Base-by-base conservation (phyloP, 1,140 invertebrate genomes). In the Eubasilissa regina region DNA sequence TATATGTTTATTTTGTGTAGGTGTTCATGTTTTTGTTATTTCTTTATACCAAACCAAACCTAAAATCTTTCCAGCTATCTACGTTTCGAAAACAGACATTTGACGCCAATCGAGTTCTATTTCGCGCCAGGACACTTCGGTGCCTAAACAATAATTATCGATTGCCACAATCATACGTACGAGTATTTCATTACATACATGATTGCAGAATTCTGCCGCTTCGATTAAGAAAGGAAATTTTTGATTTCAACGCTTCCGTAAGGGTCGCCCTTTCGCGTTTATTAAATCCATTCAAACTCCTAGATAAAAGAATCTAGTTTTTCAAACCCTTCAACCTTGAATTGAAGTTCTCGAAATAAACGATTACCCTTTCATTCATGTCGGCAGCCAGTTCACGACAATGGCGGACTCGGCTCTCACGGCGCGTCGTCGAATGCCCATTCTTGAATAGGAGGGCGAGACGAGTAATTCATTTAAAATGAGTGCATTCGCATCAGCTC, bases 291-390 rank as follows among this genome's bases (percentile, higher is more conserved):
- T 75, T 75, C 73, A 62, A 75, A 62, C 17, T 75, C 56, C 17
- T 75, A 75, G 73, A 75, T 62, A 75, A 75, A 62, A 56, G 17
- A 75, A 21, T 75, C 73, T 75, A 75, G 73, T 75, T 75, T 17
- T 58, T 74, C 10, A 60, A 75, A 21, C 73, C 73, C 55, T 75
- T 60, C 44, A 75, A 60, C 73, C 35, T 75, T 75, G 73, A 60
- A 75, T 75, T 58, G 25, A 75, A 75, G 72, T 48, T 75, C 56
- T 58, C 13, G 55, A 47, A 21, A 74, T 53, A 75, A 75, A 58
- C 17, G 73, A 60, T 75, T 75, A 47, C 51, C 53, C 56, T 75
- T 75, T 75, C 56, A 17, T 56, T 62, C 25, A 35, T 35, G 73
- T 73, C 55, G 21, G 56, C 73, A 75, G 73, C 58, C 12, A 21